phyloP scores from a whole-genome alignment of 2,113 vertebrate species.

The Bucco capensis region DNA sequence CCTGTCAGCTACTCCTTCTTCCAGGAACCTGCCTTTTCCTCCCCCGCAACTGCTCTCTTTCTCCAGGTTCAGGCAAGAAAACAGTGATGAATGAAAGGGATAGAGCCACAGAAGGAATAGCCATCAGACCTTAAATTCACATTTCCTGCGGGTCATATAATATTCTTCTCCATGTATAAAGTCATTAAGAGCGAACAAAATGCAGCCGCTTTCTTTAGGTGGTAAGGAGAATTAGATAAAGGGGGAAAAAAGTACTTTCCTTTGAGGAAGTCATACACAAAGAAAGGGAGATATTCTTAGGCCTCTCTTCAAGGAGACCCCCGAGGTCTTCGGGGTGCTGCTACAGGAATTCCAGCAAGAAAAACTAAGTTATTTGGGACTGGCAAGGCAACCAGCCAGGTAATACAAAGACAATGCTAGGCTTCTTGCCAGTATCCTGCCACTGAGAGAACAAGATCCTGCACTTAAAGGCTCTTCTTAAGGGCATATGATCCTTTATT shows the following conservation, averaged over 20 bases:
- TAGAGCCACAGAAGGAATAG: slow-evolving; percentile 1
- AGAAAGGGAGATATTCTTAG: neutral
- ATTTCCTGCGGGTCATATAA: neutral
- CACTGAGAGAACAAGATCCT: neutral
- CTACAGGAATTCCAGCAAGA: neutral
- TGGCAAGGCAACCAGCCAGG: neutral
- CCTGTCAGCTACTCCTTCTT: slow-evolving; percentile 57
- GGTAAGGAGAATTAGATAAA: neutral
- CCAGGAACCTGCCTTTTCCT: slow-evolving; percentile 54
- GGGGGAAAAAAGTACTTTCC: neutral
- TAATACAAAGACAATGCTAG: neutral
- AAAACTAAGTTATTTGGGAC: neutral
- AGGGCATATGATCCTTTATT: neutral
- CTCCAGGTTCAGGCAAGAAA: slow-evolving; percentile 34
- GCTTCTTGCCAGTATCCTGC: neutral
- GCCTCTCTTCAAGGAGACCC: neutral
- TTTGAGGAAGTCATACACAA: neutral
- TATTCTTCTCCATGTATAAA: neutral
- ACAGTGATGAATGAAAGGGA: neutral
- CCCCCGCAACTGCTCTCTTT: slow-evolving; percentile 17
- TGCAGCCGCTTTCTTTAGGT: neutral
- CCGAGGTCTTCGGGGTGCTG: neutral
- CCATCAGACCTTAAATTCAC: neutral
- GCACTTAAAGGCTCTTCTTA: neutral
- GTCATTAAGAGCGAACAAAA: neutral